Percentiles rank a stretch among this genome's conserved stretches.
These are phyloP conservation scores for Teleogryllus occipitalis DNA, from an alignment of 1,140 invertebrate species.

Conservation along the genomic window DNA sequence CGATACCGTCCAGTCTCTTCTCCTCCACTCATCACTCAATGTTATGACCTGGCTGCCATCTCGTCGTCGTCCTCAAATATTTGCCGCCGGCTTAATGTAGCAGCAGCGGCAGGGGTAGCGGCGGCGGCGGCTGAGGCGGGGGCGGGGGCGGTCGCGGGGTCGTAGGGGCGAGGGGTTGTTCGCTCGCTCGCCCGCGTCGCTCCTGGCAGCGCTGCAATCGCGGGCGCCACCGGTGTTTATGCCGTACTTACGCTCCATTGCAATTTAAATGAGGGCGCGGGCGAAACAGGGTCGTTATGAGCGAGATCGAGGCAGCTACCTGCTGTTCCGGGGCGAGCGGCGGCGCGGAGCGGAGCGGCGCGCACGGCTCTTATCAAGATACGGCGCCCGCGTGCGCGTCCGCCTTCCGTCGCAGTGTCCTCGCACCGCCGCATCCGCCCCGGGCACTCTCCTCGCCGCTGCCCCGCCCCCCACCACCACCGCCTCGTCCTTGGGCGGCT, in stretches of 20 bases:
- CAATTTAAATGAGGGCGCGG: background rate
- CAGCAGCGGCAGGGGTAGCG: background rate
- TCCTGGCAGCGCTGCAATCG: background rate
- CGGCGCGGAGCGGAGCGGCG: no score
- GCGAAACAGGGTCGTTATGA: constrained; percentile 3
- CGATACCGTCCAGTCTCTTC: background rate
- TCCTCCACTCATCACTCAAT: background rate
- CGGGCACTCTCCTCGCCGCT: no score
- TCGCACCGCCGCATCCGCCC: no score
- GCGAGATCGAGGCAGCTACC: background rate
- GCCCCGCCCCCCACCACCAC: no score
- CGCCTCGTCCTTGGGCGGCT: no score
- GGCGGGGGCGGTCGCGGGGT: background rate
- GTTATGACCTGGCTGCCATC: background rate
- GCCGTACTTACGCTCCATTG: background rate
- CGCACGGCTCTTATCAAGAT: background rate
- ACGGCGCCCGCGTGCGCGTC: no score
- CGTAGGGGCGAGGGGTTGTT: no score
- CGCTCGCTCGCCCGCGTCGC: background rate
- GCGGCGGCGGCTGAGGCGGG: no score
- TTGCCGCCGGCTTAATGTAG: background rate
- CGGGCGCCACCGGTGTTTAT: background rate
- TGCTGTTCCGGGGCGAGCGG: background rate
- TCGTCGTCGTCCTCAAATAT: background rate
- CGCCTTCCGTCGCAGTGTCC: no score